Conservation (phyloP, 2,888 invertebrate genomes). For the Diarsia mendica region DNA sequence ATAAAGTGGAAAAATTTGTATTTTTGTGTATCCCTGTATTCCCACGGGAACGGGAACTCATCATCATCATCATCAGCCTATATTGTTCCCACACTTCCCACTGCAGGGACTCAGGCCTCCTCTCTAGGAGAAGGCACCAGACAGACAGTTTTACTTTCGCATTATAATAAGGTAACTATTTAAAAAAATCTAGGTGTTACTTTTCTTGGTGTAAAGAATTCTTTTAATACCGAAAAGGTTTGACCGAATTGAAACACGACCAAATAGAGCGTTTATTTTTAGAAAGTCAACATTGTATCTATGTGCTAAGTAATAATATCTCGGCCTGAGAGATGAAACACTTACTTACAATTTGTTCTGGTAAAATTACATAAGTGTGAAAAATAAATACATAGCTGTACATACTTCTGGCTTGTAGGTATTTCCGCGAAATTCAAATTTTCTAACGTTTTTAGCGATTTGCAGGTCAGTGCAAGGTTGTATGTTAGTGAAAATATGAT, state of each 20-base stretch:
- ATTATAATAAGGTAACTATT: neutral
- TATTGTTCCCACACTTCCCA: no score
- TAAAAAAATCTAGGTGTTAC: neutral
- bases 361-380: slow-evolving; percentile 7
- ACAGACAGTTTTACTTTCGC: neutral
- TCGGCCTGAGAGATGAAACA: neutral
- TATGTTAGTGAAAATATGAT: no score
- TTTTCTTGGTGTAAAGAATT: neutral
- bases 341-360: neutral
- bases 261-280: slow-evolving; percentile 12
- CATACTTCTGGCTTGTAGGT: neutral
- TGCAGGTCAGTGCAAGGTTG: no score
- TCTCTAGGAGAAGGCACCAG: neutral
- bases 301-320: neutral
- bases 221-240: neutral
- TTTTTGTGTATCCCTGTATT: no score
- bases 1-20: no score
- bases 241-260: slow-evolving; percentile 8
- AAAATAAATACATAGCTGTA: neutral
- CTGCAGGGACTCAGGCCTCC: no score
- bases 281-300: slow-evolving; percentile 7
- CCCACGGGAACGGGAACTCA: no score
- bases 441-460: no score
- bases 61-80: no score
- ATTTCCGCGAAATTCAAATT: no score